Evolutionary conservation across 2,797 vertebrate genomes (phyloP), one percentile per base, ranked within the genome.

Genomic region (Sorex maritimensis): DNA sequence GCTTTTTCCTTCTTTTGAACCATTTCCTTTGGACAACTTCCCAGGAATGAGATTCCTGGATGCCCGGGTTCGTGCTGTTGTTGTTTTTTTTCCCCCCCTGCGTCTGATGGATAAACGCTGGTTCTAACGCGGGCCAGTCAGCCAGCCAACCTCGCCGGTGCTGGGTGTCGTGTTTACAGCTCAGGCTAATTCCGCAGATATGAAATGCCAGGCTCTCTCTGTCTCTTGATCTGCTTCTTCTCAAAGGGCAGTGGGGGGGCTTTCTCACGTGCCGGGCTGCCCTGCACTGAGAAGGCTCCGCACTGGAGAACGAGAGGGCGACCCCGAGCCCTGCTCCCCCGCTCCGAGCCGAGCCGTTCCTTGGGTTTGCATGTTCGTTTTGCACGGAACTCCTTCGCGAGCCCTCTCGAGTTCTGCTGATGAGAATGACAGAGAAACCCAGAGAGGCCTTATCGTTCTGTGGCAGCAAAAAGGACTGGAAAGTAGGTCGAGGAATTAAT

Each of bases 401-500:
- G 34, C 49, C 67, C 24, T 75, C 1, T 41, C 3, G 9, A 78
- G 34, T 58, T 69, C 24, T 75, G 67, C 34, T 9, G 28, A 44
- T 86, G 49, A 44, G 28, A 65, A 58, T 24, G 86, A 81, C 84
- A 74, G 92, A 68, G 91, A 85, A 84, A 74, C 74, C 90, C 92
- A 26, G 74, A 5, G 65, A 88, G 87, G 88, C 93, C 88, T 34
- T 92, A 92, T 92, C 38, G 0, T 81, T 94, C 86, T 94, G 93
- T 77, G 81, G 94, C 90, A 97, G 92, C 73, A 94, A 26, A 97
- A 96, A 65, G 10, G 52, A 58, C 72, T 94, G 46, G 94, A 97
- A 98, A 98, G 97, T 97, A 97, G 97, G 97, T 97, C 17, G 34
- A 97, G 95, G 97, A 97, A 95, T 96, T 96, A 96, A 97, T 97